Evolutionary conservation across 2,113 vertebrate species (phyloP).

Genomic region (Lepisosteus osseus): DNA sequence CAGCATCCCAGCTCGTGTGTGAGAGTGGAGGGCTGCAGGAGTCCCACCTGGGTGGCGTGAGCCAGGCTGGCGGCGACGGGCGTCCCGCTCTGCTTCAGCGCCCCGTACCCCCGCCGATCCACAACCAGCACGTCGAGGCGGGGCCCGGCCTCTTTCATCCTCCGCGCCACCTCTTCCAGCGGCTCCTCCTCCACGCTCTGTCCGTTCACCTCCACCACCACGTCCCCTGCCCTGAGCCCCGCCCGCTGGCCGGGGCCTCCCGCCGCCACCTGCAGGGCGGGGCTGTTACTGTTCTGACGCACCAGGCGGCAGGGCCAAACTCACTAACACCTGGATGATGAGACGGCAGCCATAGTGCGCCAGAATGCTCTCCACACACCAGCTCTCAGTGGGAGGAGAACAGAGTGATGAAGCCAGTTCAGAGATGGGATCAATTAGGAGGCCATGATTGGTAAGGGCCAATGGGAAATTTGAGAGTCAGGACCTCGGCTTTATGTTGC

Average conservation of each 20-base stretch:
- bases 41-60: not conserved
- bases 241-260: constrained; percentile 59
- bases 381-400: too few species aligned
- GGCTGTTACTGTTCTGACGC: not conserved
- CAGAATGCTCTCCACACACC: too few species aligned
- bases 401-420: too few species aligned
- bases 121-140: constrained; percentile 47
- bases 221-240: constrained; percentile 62
- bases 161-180: constrained; percentile 54
- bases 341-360: too few species aligned
- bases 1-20: too few species aligned
- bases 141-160: constrained; percentile 47
- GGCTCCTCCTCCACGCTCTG: constrained; percentile 54
- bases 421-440: too few species aligned
- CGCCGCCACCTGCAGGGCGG: constrained; percentile 52
- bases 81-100: constrained; percentile 22
- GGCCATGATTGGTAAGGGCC: too few species aligned
- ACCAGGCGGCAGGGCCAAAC: not conserved
- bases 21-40: not conserved
- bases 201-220: constrained; percentile 71
- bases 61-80: constrained; percentile 2
- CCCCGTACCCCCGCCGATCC: constrained; percentile 31
- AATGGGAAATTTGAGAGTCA: too few species aligned
- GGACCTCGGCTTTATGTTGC: too few species aligned
- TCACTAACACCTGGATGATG: too few species aligned